Base-by-base conservation (phyloP, 2,888 invertebrate genomes). In the Alsophila aescularia region DNA sequence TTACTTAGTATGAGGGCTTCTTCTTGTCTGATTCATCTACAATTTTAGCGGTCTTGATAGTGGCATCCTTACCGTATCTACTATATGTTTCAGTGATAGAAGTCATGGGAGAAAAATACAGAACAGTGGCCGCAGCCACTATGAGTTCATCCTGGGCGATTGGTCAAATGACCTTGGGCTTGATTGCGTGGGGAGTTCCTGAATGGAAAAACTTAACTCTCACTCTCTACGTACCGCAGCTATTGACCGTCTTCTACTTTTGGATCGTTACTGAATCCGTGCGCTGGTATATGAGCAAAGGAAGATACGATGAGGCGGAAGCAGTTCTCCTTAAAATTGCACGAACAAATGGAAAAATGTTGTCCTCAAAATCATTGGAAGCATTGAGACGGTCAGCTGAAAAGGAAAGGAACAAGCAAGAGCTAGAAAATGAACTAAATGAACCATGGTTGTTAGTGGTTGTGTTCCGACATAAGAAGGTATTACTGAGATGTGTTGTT, bases 221-320 rank as follows among this genome's bases (percentile, higher is more conserved):
- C 10, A 87, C 94, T 0, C 83, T 95, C 10, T 96, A 96, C 72
- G 81, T 92, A 0, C 96, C 96, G 0, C 93, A 94, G 13, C 77
- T 96, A 3, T 71, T 95, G 0, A 93, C 95, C 27, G 70, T 96
- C 9, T 76, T 92, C 3, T 95, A 95, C 69, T 93, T 94, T 61
- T 95, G 95, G 93, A 70, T 95, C 8, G 81, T 95, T 47, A 93
- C 94, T 0, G 96, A 96, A 79, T 95, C 95, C 3, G 92, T 95
- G 0, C 92, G 96, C 55, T 97, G 97, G 96, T 92, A 96, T 39
- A 82, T 96, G 64, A 94, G 94, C 47, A 95, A 95, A 71, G 93
- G 94, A 0, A 91, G 93, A 49, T 93, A 93, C 56, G 92, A 94
- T 8, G 93, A 95, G 62, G 95, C 95, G 0, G 93, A 94, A 65